Evolutionary conservation across 2,113 vertebrate species (phyloP), one percentile per base, ranked within the genome.

Genomic region (Myxocyprinus asiaticus): DNA sequence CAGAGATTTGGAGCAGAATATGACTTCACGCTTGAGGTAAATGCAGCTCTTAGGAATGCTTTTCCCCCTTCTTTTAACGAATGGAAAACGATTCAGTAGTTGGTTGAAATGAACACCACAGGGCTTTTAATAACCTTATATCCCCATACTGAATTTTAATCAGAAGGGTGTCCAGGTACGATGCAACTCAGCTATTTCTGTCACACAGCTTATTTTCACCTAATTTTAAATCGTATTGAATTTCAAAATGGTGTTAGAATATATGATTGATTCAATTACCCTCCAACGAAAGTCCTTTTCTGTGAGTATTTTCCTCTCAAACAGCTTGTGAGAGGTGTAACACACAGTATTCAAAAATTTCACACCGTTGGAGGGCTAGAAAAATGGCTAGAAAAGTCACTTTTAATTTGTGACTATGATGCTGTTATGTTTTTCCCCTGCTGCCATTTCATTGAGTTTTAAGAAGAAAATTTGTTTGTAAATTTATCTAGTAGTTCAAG

Each of bases 1-100:
- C 91, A 94, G 90, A 78, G 82, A 45, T 87, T 97, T 0, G 95
- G 96, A 81, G 94, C 94, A 0, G 95, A 95, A 79, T 96, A 93
- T 81, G 84, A 97, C 88, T 93, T 98, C 82, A 95, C 96, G 95
- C 91, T 91, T 75, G 87, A 84, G 0, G 80, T 98, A 67, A 93
- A 94, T 96, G 98, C 92, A 86, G 56, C 22, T 33, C 22, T 22
- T 1, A 7, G 5, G 4, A 17, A 7, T 6, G 43, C 17, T 62
- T 65, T 48, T n/a, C 33, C 43, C 67, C 8, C 7, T 48, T 3
- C 3, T 33, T 33, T 33, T 33, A 33, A 33, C 22, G 22, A 33
- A 77, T 0, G 11, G 67, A 67, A 42, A n/a, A 59, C 2, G 2
- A 42, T 64, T 72, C 42, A 11, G n/a, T 59, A 43, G 45, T 33